A percentile compares a stretch with the other conserved stretches of the same genome.
phyloP scores from a whole-genome alignment of 2,888 invertebrate species.

The Drosophila acutilabella region DNA sequence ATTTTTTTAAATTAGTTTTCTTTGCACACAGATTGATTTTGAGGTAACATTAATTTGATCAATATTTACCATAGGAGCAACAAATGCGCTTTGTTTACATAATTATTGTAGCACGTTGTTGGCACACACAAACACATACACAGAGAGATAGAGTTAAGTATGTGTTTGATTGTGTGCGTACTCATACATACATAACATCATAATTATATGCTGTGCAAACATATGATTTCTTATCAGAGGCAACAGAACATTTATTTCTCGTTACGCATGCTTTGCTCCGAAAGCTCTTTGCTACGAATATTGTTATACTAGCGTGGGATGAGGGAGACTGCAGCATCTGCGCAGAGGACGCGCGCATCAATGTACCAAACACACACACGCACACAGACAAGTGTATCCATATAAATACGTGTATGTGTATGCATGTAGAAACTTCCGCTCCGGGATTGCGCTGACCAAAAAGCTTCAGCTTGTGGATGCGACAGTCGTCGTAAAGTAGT shows the following conservation, averaged over 20 bases:
- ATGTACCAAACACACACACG: conserved; percentile 9
- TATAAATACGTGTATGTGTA: neutral
- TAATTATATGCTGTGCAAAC: conserved; percentile 42
- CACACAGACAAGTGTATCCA: no score
- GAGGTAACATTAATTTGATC: neutral
- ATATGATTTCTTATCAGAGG: conserved; percentile 52
- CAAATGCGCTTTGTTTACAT: conserved; percentile 17
- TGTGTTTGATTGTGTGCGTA: neutral
- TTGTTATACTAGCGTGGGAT: conserved; percentile 46
- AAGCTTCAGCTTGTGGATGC: conserved; percentile 36
- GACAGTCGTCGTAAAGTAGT: conserved; percentile 70
- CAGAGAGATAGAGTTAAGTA: neutral
- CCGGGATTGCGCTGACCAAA: conserved; percentile 37
- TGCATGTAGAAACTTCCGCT: conserved; percentile 39
- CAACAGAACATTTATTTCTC: neutral
- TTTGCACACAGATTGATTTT: neutral
- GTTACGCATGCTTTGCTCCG: conserved; percentile 16
- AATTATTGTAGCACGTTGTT: conserved; percentile 7
- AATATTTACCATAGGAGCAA: conserved; percentile 4
- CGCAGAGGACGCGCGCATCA: conserved; percentile 46
- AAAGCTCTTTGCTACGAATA: conserved; percentile 34
- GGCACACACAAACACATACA: conserved; percentile 1
- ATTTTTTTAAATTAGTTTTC: neutral
- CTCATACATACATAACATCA: conserved; percentile 9
- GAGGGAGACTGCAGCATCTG: conserved; percentile 44